Percentiles rank a stretch among this genome's conserved stretches.
phyloP scores from a whole-genome alignment of 2,113 vertebrate genomes.

The Atrichornis clamosus region DNA sequence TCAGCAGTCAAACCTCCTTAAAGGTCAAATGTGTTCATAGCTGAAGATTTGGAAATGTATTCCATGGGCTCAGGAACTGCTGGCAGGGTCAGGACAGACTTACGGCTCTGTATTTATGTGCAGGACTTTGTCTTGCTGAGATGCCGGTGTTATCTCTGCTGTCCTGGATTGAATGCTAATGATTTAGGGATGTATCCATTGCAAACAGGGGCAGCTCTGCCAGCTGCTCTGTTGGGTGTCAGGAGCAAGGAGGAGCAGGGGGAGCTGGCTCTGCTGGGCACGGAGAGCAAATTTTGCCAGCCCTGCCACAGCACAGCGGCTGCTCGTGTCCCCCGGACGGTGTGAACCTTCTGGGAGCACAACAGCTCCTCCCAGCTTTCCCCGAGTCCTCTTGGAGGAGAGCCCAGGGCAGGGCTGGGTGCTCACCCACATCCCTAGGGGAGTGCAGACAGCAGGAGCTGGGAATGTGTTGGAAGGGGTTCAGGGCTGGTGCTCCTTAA shows the following conservation, averaged over 20 bases:
- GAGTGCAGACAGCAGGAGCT: background rate
- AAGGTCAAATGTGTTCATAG: background rate
- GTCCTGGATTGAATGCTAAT: background rate
- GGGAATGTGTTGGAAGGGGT: background rate
- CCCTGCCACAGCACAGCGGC: background rate
- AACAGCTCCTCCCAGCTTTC: background rate
- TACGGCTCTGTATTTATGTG: background rate
- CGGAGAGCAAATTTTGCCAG: background rate
- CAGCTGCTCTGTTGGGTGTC: background rate
- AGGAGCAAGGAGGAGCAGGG: background rate
- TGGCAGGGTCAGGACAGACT: background rate
- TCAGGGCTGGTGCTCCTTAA: background rate
- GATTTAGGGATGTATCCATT: rapidly evolving
- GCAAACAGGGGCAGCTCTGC: background rate
- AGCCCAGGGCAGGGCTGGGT: background rate
- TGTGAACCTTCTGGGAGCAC: background rate
- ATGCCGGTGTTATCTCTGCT: background rate
- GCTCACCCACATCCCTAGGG: background rate
- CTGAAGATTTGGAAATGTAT: background rate
- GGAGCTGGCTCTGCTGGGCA: background rate
- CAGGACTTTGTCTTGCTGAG: background rate
- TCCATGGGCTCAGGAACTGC: background rate
- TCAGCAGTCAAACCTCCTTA: background rate
- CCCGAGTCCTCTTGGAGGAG: background rate
- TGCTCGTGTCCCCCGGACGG: background rate